Evolutionary conservation across 2,797 vertebrate genomes (phyloP).

Genomic region (Calcarius lapponicus): DNA sequence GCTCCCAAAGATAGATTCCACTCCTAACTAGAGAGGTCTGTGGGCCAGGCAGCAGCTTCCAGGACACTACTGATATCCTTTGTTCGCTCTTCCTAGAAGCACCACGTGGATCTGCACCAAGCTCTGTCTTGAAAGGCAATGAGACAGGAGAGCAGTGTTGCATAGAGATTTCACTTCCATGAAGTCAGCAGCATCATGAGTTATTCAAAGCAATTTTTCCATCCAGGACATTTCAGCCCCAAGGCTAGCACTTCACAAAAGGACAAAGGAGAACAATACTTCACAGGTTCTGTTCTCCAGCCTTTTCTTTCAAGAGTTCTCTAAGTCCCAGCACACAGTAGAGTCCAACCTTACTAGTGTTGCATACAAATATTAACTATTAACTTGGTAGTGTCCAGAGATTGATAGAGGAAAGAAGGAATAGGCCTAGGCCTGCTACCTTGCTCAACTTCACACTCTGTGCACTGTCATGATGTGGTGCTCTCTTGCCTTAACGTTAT

Average conservation of each 20-base stretch:
- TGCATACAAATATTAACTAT: constrained; percentile 5
- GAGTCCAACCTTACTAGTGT: neutral
- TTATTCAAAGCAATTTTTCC: neutral
- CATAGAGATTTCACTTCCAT: neutral
- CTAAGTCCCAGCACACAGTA: neutral
- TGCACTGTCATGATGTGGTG: neutral
- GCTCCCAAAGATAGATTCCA: neutral
- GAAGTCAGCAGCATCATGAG: neutral
- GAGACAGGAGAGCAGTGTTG: neutral
- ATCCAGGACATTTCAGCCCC: neutral
- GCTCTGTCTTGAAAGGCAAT: neutral
- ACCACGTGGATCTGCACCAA: neutral
- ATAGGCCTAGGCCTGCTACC: neutral
- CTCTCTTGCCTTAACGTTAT: neutral
- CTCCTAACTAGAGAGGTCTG: neutral
- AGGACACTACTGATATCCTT: neutral
- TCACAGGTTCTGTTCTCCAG: constrained; percentile 1
- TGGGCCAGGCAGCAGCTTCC: neutral
- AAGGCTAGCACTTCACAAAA: neutral
- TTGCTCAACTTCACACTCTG: neutral
- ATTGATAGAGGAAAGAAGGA: neutral
- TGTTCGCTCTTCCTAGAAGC: neutral
- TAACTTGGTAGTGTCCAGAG: neutral
- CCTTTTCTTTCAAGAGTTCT: constrained; percentile 17
- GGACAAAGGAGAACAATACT: neutral